These are phyloP conservation scores for Larimichthys crocea DNA, from an alignment of 2,113 vertebrate genomes.

Conservation along the genomic window DNA sequence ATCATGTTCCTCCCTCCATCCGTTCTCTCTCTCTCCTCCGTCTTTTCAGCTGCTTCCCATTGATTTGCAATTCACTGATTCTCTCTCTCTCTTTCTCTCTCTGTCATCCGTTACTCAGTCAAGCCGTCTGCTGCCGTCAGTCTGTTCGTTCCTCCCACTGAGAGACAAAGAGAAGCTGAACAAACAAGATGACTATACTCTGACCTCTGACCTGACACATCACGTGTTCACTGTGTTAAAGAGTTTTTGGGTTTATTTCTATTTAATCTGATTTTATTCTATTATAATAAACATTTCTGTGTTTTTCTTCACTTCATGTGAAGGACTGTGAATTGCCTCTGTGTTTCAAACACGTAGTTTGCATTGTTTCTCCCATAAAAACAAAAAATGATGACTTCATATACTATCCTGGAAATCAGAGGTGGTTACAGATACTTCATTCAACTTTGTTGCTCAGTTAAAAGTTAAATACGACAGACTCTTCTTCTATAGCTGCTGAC, in stretches of 20 bases:
- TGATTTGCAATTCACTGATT: conserved; percentile 12
- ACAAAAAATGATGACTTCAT: no score
- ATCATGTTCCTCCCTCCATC: neutral
- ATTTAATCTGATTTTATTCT: neutral
- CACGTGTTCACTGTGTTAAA: neutral
- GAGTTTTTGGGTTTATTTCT: neutral
- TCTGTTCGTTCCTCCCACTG: conserved; percentile 1
- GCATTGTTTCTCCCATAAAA: no score
- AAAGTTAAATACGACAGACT: no score
- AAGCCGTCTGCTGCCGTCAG: conserved; percentile 41
- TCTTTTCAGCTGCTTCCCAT: conserved; percentile 33
- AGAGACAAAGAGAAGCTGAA: neutral
- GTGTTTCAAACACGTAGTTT: no score
- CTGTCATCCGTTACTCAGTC: conserved; percentile 30
- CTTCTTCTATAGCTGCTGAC: no score
- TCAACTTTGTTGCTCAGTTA: no score
- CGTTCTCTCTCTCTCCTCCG: neutral
- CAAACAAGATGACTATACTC: neutral
- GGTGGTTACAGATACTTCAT: no score
- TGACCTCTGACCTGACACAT: neutral
- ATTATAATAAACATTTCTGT: neutral
- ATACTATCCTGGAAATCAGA: no score
- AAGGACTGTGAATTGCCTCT: no score
- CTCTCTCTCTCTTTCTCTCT: conserved; percentile 15
- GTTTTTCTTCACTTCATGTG: neutral